These are phyloP conservation scores for Steinernema khuongi DNA, from an alignment of 1,140 invertebrate species.

Conservation along the genomic window DNA sequence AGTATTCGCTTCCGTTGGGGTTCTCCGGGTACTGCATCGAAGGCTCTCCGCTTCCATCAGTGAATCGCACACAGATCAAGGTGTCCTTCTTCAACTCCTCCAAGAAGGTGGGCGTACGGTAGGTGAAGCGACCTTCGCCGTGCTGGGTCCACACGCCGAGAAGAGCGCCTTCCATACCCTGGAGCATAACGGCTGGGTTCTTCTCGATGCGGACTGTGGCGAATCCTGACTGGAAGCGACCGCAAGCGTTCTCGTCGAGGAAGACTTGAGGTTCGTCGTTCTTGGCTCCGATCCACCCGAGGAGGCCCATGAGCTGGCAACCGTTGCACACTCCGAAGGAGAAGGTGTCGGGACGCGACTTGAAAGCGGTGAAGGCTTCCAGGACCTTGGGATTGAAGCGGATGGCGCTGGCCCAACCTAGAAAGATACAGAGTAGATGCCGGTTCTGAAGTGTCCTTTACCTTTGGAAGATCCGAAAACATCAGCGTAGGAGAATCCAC, in stretches of 20 bases:
- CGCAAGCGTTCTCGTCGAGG: slow-evolving; percentile 78
- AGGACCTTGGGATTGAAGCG: slow-evolving; percentile 68
- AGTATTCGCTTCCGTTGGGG: slow-evolving; percentile 63
- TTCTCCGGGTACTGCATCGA: slow-evolving; percentile 44
- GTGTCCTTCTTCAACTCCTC: slow-evolving; percentile 65
- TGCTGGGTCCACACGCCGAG: slow-evolving; percentile 94
- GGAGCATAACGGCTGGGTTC: slow-evolving; percentile 75
- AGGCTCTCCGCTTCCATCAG: slow-evolving; percentile 35
- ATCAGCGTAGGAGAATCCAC: slow-evolving; percentile 96
- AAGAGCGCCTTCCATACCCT: slow-evolving; percentile 74
- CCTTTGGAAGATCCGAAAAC: slow-evolving; percentile 90
- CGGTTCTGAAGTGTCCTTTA: slow-evolving; percentile 35
- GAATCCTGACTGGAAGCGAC: slow-evolving; percentile 82
- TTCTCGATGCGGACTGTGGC: slow-evolving; percentile 72
- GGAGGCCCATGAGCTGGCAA: slow-evolving; percentile 83
- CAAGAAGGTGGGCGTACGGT: slow-evolving; percentile 62
- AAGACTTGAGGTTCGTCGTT: slow-evolving; percentile 63
- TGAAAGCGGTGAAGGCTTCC: slow-evolving; percentile 72
- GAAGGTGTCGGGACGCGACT: slow-evolving; percentile 74
- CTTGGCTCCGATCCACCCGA: slow-evolving; percentile 62
- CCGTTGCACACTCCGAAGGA: slow-evolving; percentile 95
- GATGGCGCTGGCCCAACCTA: slow-evolving; percentile 84
- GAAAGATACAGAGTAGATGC: slow-evolving; percentile 22
- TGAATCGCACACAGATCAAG: slow-evolving; percentile 60
- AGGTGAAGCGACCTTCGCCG: slow-evolving; percentile 74